phyloP scores from a whole-genome alignment of 2,888 invertebrate species.

The Diplolepis rosae region DNA sequence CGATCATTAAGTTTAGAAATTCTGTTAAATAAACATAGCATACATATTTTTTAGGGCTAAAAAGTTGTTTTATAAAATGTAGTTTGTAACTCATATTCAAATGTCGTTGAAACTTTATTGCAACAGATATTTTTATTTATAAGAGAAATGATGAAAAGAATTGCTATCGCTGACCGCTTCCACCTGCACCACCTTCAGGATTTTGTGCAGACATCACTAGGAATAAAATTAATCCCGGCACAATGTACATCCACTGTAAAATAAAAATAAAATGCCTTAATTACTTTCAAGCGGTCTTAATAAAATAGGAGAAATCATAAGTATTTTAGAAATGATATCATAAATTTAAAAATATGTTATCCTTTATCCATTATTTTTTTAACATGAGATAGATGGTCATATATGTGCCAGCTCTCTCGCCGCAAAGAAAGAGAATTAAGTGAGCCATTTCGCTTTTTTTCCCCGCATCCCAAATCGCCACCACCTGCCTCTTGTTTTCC shows the following conservation, averaged over 20 bases:
- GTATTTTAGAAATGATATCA: too few species aligned
- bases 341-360: too few species aligned
- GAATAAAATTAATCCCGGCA: constrained; percentile 93
- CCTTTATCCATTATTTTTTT: too few species aligned
- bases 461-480: too few species aligned
- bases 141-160: not conserved
- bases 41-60: not conserved
- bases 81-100: not conserved
- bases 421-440: too few species aligned
- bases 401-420: too few species aligned
- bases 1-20: too few species aligned
- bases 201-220: constrained; percentile 91
- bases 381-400: too few species aligned
- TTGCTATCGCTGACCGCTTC: constrained; percentile 66
- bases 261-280: constrained; percentile 60
- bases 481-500: too few species aligned
- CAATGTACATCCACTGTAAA: constrained; percentile 99
- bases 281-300: too few species aligned
- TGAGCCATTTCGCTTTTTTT: too few species aligned
- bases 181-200: constrained; percentile 78
- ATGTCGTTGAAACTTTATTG: not conserved
- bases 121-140: not conserved
- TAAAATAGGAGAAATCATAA: too few species aligned
- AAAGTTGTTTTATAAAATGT: not conserved
- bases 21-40: not conserved